A percentile compares a stretch with the other conserved stretches of the same genome.
phyloP scores from a whole-genome alignment of 2,888 invertebrate genomes.

The Andrena bicolor region DNA sequence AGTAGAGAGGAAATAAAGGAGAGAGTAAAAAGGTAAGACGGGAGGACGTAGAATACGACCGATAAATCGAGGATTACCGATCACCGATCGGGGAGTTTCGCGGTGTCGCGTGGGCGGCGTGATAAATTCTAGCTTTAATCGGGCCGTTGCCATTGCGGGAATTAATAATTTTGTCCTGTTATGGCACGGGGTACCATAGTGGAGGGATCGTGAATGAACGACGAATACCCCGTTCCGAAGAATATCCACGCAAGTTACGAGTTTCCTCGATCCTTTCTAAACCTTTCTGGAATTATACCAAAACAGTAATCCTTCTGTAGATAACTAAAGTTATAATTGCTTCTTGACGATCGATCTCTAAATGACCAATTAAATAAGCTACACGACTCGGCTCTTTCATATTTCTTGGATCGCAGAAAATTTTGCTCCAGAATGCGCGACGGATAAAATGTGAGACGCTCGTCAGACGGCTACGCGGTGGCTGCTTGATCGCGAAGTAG shows the following conservation, averaged over 20 bases:
- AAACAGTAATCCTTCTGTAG: neutral
- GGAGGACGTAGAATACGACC: conserved; percentile 38
- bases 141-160: conserved; percentile 62
- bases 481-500: no score
- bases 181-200: conserved; percentile 21
- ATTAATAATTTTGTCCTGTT: conserved; percentile 69
- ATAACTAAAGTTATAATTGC: neutral
- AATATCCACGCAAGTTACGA: conserved; percentile 36
- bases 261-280: neutral
- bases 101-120: conserved; percentile 65
- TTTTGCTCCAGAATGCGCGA: no score
- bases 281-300: neutral
- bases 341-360: neutral
- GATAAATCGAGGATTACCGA: conserved; percentile 74
- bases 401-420: no score
- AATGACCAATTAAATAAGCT: no score
- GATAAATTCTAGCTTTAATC: conserved; percentile 71
- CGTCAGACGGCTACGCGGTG: no score
- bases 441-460: no score
- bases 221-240: conserved; percentile 7
- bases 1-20: conserved; percentile 25
- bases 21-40: conserved; percentile 24
- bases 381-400: no score
- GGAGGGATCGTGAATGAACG: conserved; percentile 50
- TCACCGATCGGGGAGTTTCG: conserved; percentile 50